Percentiles rank a stretch among this genome's conserved stretches.
Conservation (phyloP, 2,797 vertebrate genomes). For the Ptychadena robeensis region DNA sequence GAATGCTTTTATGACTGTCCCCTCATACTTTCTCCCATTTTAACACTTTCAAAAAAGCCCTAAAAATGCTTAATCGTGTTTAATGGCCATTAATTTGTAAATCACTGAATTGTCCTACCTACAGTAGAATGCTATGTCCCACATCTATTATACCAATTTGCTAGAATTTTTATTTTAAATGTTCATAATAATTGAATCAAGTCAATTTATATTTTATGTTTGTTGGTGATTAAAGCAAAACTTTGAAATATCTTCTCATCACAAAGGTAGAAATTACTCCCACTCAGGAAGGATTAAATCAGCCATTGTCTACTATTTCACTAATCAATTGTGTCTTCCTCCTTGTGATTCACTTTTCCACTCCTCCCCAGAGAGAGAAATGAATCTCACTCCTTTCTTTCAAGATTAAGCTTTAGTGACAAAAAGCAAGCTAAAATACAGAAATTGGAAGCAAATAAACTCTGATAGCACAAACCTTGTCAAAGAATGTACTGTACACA, state of each 20-base stretch:
- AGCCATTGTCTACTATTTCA: background rate
- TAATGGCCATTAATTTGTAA: too few species aligned
- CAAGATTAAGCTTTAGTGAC: background rate
- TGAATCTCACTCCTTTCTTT: background rate
- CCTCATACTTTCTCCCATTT: too few species aligned
- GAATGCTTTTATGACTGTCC: too few species aligned
- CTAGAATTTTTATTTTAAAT: background rate
- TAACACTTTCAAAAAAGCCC: too few species aligned
- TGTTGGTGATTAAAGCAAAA: background rate
- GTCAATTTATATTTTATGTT: background rate
- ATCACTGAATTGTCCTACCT: background rate
- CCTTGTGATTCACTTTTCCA: background rate
- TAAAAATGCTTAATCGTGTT: background rate
- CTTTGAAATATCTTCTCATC: background rate
- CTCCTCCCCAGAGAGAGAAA: background rate
- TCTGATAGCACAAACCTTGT: too few species aligned
- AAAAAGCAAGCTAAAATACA: background rate
- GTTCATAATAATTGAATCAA: background rate
- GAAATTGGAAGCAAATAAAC: too few species aligned
- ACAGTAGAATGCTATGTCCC: background rate
- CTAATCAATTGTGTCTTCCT: background rate
- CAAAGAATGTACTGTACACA: too few species aligned
- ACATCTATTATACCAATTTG: background rate
- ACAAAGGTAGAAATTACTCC: background rate
- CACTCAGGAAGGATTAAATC: background rate